These are phyloP conservation scores for Excalfactoria chinensis DNA, from an alignment of 2,113 vertebrate species.

Conservation along the genomic window DNA sequence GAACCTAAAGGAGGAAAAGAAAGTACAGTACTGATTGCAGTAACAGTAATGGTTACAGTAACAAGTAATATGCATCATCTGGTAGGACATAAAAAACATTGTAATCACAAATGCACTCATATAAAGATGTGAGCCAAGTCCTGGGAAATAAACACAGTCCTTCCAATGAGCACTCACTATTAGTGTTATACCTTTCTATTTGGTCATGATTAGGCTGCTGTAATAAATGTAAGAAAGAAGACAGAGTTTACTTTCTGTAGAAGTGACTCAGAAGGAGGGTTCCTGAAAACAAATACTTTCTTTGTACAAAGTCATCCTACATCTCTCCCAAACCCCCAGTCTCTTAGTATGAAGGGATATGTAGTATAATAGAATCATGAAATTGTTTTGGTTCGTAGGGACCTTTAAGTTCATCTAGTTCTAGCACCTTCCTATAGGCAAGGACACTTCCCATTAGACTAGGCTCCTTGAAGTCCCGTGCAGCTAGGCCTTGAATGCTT, in stretches of 20 bases:
- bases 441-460: too few relatives aligned
- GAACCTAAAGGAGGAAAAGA: not conserved
- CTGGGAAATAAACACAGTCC: not conserved
- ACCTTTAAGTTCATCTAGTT: too few relatives aligned
- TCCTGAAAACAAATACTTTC: not conserved
- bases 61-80: not conserved
- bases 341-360: not conserved
- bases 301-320: not conserved
- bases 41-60: not conserved
- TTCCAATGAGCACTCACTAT: not conserved
- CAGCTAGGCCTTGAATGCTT: too few relatives aligned
- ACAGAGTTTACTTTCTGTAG: not conserved
- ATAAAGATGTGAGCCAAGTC: not conserved
- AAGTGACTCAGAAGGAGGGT: not conserved
- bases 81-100: not conserved
- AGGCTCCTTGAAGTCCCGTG: too few relatives aligned
- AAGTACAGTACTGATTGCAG: not conserved
- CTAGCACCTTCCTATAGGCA: too few relatives aligned
- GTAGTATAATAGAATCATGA: not conserved
- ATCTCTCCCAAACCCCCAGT: not conserved
- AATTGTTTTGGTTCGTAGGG: too few relatives aligned
- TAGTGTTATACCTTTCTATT: not conserved
- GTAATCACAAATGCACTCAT: not conserved
- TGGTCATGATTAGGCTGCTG: not conserved
- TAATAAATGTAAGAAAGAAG: not conserved